Conservation (phyloP, 2,888 invertebrate species). For the Apomyelois bistriatella region DNA sequence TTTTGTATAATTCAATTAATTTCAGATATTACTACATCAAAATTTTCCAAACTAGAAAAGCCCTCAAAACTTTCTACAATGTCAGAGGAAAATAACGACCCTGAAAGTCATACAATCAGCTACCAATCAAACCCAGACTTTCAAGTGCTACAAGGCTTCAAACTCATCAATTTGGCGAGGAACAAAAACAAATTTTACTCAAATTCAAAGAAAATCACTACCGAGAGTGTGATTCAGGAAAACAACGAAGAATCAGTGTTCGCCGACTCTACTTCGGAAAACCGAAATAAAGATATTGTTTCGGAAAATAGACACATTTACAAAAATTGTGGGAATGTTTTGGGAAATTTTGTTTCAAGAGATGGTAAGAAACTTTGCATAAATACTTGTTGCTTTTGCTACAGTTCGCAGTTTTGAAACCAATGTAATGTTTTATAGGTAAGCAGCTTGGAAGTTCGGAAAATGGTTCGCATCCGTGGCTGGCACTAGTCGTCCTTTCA, state of each 20-base stretch:
- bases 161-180: conserved; percentile 54
- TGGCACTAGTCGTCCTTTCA: conserved; percentile 51
- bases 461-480: conserved; percentile 58
- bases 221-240: conserved; percentile 30
- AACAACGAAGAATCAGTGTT: conserved; percentile 34
- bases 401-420: too few relatives aligned
- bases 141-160: conserved; percentile 62
- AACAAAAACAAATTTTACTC: conserved; percentile 41
- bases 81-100: conserved; percentile 36
- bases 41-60: conserved; percentile 21
- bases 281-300: conserved; percentile 34
- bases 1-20: neutral
- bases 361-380: conserved; percentile 18
- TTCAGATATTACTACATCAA: conserved; percentile 13
- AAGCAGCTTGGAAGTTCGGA: conserved; percentile 39
- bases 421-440: conserved; percentile 34
- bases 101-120: conserved; percentile 51
- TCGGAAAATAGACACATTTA: conserved; percentile 36
- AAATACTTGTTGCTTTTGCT: too few relatives aligned
- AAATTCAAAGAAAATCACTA: conserved; percentile 38
- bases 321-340: conserved; percentile 49
- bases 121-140: conserved; percentile 65
- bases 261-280: conserved; percentile 28
- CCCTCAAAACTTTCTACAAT: conserved; percentile 41
- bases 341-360: conserved; percentile 16